Evolutionary conservation across 30 jellyfish, hydroid and myxozoan species (phyloP).

Genomic region (Hydractinia symbiolongicarpus): DNA sequence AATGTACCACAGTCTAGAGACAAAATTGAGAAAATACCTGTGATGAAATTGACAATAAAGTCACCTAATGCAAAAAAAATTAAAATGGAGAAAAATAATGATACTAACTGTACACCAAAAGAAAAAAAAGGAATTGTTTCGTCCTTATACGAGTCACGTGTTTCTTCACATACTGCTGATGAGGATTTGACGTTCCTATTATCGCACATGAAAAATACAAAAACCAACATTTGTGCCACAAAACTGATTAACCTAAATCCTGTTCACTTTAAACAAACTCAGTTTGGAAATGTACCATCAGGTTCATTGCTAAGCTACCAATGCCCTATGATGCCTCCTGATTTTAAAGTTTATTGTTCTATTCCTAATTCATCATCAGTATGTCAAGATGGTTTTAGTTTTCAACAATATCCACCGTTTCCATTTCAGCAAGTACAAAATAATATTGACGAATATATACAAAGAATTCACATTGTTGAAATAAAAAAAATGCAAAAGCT

Average conservation of each 20-base stretch:
- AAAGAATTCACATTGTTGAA: too few species aligned
- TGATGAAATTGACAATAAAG: too few species aligned
- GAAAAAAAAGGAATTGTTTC: constrained; percentile 14
- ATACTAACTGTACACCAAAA: background rate
- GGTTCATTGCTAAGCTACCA: constrained; percentile 8
- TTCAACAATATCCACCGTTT: too few species aligned
- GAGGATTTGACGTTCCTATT: background rate
- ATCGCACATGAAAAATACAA: background rate
- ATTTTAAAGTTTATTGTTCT: constrained; percentile 12
- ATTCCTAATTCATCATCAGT: too few species aligned
- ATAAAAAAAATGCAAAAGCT: too few species aligned
- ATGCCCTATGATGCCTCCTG: constrained; percentile 13
- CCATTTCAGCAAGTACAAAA: too few species aligned
- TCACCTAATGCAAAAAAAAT: too few species aligned
- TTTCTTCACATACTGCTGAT: background rate
- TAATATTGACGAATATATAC: too few species aligned
- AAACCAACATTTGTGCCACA: constrained; percentile 6
- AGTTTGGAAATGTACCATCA: constrained; percentile 6
- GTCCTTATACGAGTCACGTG: constrained; percentile 9
- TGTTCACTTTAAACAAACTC: background rate
- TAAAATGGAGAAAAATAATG: too few species aligned
- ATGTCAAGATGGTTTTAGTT: too few species aligned
- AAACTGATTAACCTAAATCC: constrained; percentile 3
- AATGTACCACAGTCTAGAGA: too few species aligned
- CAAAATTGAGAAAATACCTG: too few species aligned